Evolutionary conservation across 2,113 vertebrate species (phyloP), one percentile per base, ranked within the genome.

Genomic region (Barnardius zonarius): DNA sequence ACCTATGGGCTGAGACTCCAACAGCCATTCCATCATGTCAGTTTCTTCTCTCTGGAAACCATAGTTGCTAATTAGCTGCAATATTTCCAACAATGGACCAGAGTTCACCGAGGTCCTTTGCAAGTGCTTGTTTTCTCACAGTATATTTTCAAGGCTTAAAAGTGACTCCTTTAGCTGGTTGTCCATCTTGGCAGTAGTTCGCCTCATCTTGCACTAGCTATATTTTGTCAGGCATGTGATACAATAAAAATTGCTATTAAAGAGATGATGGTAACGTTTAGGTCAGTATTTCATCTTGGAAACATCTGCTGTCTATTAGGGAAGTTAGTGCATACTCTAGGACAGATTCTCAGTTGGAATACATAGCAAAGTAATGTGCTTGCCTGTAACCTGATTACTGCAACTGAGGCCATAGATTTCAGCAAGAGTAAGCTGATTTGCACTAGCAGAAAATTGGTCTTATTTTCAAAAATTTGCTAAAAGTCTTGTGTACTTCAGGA

Each of bases 61-160:
- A 23, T 49, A 64, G 24, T 33, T 95, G 64, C 73, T 97, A 96
- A 97, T 97, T 97, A 88, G 82, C 81, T 89, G 52, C 70, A 70
- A 67, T 23, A 33, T 83, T 93, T 91, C 73, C 93, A 86, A 87
- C 81, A 91, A 66, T 57, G 69, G 66, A 66, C 39, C 41, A 68
- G 57, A 89, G 87, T 86, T 93, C 86, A 92, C 68, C 9, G 11
- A 75, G 30, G 73, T 72, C 28, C 66, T 92, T 86, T 87, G 14
- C 17, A 90, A 88, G 20, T 24, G 70, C 18, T 54, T 86, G 57
- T 95, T 96, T 92, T 88, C 67, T 89, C 85, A 76, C 88, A 61
- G 19, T 91, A 33, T 67, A 57, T 90, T 95, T 91, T 39, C 37
- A 86, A 83, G 73, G 35, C 49, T 41, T 92, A n/a, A 86, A 75